Base-by-base conservation (phyloP, 2,113 vertebrate species). In the Tinamus guttatus region DNA sequence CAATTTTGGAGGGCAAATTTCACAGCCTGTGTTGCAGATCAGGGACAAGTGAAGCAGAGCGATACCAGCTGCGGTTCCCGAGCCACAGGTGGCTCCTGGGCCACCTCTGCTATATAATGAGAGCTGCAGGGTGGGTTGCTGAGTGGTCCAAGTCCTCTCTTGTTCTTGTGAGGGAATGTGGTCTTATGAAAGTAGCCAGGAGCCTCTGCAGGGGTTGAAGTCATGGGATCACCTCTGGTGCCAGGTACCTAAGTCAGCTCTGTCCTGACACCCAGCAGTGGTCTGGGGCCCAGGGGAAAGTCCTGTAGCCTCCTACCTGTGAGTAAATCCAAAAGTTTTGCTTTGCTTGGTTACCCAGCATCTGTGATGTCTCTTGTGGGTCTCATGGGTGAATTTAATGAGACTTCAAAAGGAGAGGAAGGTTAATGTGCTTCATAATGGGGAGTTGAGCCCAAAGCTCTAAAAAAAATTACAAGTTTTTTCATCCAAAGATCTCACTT, bases 121-220 rank as follows among this genome's bases (percentile, higher is more conserved):
- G 32, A 74, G 87, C 65, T 62, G 34, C 78, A n/a, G 73, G 18
- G 59, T 28, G 56, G 74, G 21, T 34, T 45, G 32, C 76, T 51
- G 40, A 43, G 64, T 40, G 17, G 51, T 22, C 30, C 43, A 13
- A 25, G 21, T 43, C 60, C n/a, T 69, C 3, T 0, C 36, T 45
- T 60, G 43, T 16, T 43, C 15, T 15, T 36, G 3, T 10, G 30
- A 60, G 43, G 43, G 47, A 16, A 8, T 17, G 22, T 0, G 1
- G 27, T 30, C 40, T 51, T 40, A 20, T 15, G 17, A 28, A 62
- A 71, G 13, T 9, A 54, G n/a, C 27, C 38, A 60, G 63, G 3
- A 43, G 38, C 43, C 83, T 34, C 63, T 49, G 51, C 67, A 49
- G 62, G 59, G 56, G 56, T n/a, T 28, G 36, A 38, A 52, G 65